Conservation (phyloP, 1,140 invertebrate species). For the Drosophila nigromelanica region DNA sequence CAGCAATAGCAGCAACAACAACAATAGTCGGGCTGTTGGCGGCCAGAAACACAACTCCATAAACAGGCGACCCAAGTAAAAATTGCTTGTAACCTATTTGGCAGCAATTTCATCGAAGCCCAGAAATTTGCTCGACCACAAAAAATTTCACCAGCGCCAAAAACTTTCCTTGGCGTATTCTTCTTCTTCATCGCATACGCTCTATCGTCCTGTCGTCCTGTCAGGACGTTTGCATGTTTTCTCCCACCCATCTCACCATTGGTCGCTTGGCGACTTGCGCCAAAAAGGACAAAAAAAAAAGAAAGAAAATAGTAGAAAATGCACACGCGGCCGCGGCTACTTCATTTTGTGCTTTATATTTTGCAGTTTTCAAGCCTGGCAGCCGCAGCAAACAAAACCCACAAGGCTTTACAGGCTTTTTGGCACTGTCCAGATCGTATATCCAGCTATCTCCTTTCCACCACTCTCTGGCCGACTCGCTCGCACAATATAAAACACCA, state of each 20-base stretch:
- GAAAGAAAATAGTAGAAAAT: slow-evolving; percentile 18
- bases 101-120: slow-evolving; percentile 81
- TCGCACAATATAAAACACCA: slow-evolving; percentile 72
- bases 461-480: slow-evolving; percentile 23
- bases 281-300: slow-evolving; percentile 22
- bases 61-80: slow-evolving; percentile 77
- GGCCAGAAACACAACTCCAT: slow-evolving; percentile 64
- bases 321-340: slow-evolving; percentile 58
- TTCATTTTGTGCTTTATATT: slow-evolving; percentile 76
- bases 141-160: slow-evolving; percentile 69
- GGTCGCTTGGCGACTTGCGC: slow-evolving; percentile 45
- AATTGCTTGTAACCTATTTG: slow-evolving; percentile 81
- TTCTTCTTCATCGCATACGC: slow-evolving; percentile 26
- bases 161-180: slow-evolving; percentile 73
- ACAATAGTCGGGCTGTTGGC: background rate
- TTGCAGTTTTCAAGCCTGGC: slow-evolving; percentile 44
- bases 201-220: slow-evolving; percentile 21
- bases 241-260: slow-evolving; percentile 6
- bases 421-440: slow-evolving; percentile 53
- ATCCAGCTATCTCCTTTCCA: slow-evolving; percentile 14
- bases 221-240: slow-evolving; percentile 62
- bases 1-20: slow-evolving; percentile 38
- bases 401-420: slow-evolving; percentile 40
- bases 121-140: slow-evolving; percentile 80
- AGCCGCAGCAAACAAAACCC: slow-evolving; percentile 52